phyloP scores from a whole-genome alignment of 2,113 vertebrate species.

The Lophotis ruficrista region DNA sequence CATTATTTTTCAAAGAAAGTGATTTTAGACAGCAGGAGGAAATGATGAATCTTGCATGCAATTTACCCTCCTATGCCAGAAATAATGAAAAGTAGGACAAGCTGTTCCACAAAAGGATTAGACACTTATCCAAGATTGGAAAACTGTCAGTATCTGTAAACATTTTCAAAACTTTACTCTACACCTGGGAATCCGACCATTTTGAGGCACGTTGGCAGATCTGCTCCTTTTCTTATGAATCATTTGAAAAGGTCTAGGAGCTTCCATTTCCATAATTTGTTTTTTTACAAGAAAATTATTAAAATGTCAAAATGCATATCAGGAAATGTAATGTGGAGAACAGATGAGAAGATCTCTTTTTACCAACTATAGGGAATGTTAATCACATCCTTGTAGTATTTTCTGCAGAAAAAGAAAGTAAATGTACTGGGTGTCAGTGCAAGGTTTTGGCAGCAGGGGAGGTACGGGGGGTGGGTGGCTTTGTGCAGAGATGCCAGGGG shows the following conservation, averaged over 20 bases:
- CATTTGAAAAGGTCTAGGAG: neutral
- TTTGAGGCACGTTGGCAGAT: neutral
- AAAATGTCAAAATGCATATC: neutral
- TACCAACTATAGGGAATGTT: neutral
- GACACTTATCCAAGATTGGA: neutral
- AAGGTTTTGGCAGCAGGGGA: neutral
- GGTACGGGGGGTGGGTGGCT: neutral
- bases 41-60: conserved; percentile 34
- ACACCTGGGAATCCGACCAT: neutral
- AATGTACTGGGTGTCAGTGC: neutral
- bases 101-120: conserved; percentile 12
- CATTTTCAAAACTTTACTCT: conserved; percentile 8
- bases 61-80: conserved; percentile 12
- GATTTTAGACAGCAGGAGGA: neutral
- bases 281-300: neutral
- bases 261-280: neutral
- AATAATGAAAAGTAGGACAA: conserved; percentile 23
- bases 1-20: conserved; percentile 30
- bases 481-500: too few relatives aligned
- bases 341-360: neutral
- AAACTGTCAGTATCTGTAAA: conserved; percentile 40
- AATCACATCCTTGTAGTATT: neutral
- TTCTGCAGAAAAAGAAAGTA: neutral
- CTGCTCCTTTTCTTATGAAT: neutral
- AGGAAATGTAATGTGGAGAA: neutral